A percentile compares a stretch with the other conserved stretches of the same genome.
Conservation (phyloP, 1,140 invertebrate genomes). For the Listronotus oregonensis region DNA sequence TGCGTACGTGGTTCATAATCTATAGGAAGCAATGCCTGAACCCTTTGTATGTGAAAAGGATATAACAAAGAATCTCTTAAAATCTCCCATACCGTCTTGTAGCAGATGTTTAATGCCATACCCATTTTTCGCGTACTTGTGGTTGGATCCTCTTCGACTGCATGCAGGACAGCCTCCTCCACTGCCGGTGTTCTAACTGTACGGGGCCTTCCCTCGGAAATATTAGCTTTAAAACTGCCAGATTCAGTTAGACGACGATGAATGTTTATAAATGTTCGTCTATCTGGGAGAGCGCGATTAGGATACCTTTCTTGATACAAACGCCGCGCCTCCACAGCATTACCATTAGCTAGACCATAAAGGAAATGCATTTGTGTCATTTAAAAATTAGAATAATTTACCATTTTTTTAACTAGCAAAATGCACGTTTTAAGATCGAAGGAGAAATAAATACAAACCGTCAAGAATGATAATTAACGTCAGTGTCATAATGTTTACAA, state of each 20-base stretch:
- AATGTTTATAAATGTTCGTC: too few relatives aligned
- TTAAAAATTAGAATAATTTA: slow-evolving; percentile 12
- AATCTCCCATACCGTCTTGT: not conserved
- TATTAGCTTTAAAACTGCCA: slow-evolving; percentile 3
- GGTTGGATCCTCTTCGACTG: not conserved
- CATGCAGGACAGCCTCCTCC: not conserved
- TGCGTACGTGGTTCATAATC: not conserved
- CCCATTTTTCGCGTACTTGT: too few relatives aligned
- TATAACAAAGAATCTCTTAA: slow-evolving; percentile 3
- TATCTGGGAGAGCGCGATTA: not conserved
- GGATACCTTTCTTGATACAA: slow-evolving; percentile 22
- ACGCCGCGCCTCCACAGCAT: slow-evolving; percentile 19
- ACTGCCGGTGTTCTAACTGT: not conserved
- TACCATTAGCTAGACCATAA: slow-evolving; percentile 23
- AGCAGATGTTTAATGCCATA: too few relatives aligned
- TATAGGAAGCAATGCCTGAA: not conserved
- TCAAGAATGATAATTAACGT: too few relatives aligned
- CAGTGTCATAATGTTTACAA: too few relatives aligned
- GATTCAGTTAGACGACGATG: not conserved
- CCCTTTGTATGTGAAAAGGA: not conserved
- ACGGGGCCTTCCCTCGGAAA: not conserved
- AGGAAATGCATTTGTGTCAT: slow-evolving; percentile 15
- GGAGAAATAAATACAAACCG: too few relatives aligned
- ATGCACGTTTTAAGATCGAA: too few relatives aligned
- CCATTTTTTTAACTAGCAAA: not conserved